Base-by-base conservation (phyloP, 2,888 invertebrate species). In the Phrixothrix hirtus region DNA sequence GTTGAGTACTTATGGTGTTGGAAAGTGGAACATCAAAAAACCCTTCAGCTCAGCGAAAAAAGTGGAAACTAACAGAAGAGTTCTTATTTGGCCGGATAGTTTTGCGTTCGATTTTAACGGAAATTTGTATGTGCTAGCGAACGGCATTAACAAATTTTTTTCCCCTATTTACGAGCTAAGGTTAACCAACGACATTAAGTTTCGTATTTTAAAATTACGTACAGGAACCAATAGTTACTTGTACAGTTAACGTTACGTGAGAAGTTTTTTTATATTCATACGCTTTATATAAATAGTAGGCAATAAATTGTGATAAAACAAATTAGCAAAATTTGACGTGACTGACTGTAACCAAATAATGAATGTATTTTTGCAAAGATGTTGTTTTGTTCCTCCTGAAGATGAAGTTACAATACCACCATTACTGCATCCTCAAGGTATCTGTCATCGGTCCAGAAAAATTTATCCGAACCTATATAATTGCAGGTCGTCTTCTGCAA, bases 51-150 rank as follows among this genome's bases (percentile, higher is more conserved):
- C 75, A 47, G 83, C 69, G 2, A 39, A 59, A 44, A 59, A 70
- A 15, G 42, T 72, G 1, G 47, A 44, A n/a, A 12, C 25, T 55
- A 85, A 87, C 69, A 78, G 81, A 41, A 78, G 79, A 49, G 81
- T 79, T 60, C 81, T 87, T 63, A 84, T 87, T 67, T 88, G 87
- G 87, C 81, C 85, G 0, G 85, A 86, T 65, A 81, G 84, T 11
- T 86, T 87, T 70, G 80, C 81, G 1, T 85, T 87, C 65, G 86
- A 87, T 67, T 79, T 81, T 52, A 72, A 77, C 37, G 86, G 86
- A 25, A 81, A 81, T 66, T 73, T 87, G 9, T 87, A 83, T 74
- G 81, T 84, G 12, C 78, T 86, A 3, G 76, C 85, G 12, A 88
- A 86, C 17, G 49, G 46, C 6, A 48, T 51, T 16, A 43, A 54